phyloP scores from a whole-genome alignment of 2,113 vertebrate genomes.

The Microcebus ravelobensis region DNA sequence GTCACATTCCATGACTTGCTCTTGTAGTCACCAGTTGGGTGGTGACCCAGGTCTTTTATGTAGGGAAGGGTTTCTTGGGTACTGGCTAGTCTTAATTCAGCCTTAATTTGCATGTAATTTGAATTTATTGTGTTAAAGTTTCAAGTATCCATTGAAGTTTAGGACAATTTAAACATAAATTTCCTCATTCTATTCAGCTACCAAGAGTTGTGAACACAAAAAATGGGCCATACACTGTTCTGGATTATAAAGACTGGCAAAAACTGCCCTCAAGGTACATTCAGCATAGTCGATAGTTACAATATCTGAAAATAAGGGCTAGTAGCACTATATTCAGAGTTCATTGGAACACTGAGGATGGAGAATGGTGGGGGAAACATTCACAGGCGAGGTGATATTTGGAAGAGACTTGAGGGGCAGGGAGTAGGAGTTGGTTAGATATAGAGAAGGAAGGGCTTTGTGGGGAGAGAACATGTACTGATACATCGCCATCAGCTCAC shows the following conservation, averaged over 20 bases:
- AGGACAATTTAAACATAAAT: neutral
- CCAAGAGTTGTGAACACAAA: neutral
- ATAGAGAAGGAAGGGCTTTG: neutral
- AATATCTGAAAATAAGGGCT: neutral
- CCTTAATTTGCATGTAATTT: slow-evolving; percentile 9
- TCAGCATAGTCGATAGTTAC: neutral
- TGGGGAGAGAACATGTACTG: neutral
- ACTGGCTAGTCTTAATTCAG: neutral
- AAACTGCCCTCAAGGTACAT: neutral
- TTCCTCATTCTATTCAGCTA: neutral
- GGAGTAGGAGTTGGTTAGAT: neutral
- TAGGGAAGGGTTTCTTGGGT: neutral
- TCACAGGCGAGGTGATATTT: neutral
- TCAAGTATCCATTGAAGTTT: neutral
- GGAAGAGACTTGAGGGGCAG: neutral
- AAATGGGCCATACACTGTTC: neutral
- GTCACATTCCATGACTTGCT: neutral
- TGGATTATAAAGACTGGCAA: neutral
- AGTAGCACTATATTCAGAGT: neutral
- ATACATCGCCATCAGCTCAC: neutral
- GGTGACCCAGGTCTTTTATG: neutral
- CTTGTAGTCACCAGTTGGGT: neutral
- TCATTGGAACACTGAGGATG: neutral
- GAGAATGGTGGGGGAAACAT: neutral
- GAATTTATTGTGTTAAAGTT: neutral